These are phyloP conservation scores for Borostomias antarcticus DNA, from an alignment of 2,797 vertebrate genomes.

Conservation along the genomic window DNA sequence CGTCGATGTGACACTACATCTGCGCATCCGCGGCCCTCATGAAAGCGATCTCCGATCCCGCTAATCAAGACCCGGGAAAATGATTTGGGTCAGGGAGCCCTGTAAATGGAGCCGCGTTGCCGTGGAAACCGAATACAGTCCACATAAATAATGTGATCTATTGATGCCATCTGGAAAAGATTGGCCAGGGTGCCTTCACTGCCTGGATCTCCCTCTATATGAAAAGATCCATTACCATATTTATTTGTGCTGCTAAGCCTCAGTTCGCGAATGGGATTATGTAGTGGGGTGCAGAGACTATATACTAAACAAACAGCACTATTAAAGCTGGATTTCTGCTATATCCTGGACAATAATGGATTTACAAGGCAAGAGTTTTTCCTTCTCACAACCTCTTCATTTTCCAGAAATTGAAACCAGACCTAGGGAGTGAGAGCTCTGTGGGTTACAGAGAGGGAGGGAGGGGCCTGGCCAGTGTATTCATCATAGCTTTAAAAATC, in stretches of 20 bases:
- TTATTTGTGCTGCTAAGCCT: slow-evolving; percentile 88
- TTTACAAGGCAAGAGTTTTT: slow-evolving; percentile 71
- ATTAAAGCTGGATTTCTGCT: slow-evolving; percentile 70
- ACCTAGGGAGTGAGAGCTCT: slow-evolving; percentile 51
- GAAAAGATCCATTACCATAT: slow-evolving; percentile 81
- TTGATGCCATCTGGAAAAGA: slow-evolving; percentile 94
- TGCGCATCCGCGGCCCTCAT: slow-evolving; percentile 62
- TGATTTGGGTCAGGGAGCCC: slow-evolving; percentile 60
- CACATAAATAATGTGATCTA: slow-evolving; percentile 88
- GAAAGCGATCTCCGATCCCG: slow-evolving; percentile 54
- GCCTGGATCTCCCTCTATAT: slow-evolving; percentile 28
- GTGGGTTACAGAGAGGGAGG: slow-evolving; percentile 37
- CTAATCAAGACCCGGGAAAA: slow-evolving; percentile 65
- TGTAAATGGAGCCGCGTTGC: slow-evolving; percentile 77
- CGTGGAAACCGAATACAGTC: slow-evolving; percentile 85
- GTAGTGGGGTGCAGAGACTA: slow-evolving; percentile 60
- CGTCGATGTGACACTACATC: slow-evolving; percentile 67
- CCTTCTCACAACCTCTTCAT: slow-evolving; percentile 66
- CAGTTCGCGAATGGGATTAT: slow-evolving; percentile 63
- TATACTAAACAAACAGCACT: slow-evolving; percentile 69
- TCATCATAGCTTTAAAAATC: slow-evolving; percentile 53
- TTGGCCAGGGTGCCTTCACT: slow-evolving; percentile 78
- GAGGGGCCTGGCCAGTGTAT: slow-evolving; percentile 43
- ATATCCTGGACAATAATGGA: slow-evolving; percentile 74
- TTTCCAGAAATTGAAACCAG: slow-evolving; percentile 79